phyloP scores from a whole-genome alignment of 2,113 vertebrate species.

The Grus americana region DNA sequence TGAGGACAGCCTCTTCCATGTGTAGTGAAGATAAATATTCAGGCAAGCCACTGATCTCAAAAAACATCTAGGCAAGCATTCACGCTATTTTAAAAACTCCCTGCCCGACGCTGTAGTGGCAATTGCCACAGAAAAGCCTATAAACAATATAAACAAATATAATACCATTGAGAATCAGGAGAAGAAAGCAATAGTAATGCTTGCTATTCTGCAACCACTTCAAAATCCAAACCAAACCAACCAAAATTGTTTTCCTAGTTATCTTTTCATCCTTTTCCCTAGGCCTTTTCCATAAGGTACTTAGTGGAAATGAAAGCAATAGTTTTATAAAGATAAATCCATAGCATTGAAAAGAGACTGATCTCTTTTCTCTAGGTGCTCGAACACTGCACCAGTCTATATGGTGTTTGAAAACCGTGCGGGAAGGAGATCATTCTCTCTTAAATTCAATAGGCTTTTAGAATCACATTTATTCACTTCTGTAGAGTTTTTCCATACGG shows the following conservation, averaged over 20 bases:
- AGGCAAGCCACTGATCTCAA: not conserved
- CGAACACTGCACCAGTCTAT: not conserved
- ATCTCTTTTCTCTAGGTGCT: conserved; percentile 25
- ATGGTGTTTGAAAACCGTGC: conserved; percentile 10
- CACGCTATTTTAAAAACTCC: not conserved
- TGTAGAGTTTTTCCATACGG: conserved; percentile 16
- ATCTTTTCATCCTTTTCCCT: not conserved
- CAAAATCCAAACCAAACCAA: not conserved
- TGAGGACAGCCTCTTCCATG: not conserved
- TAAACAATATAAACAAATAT: not conserved
- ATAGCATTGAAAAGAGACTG: conserved; percentile 4
- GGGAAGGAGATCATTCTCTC: conserved; percentile 36
- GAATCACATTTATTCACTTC: conserved; percentile 42
- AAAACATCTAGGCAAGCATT: conserved; percentile 6
- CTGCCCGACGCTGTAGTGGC: not conserved
- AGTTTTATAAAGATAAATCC: conserved; percentile 23
- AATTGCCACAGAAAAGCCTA: not conserved
- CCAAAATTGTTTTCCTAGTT: not conserved
- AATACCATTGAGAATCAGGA: not conserved
- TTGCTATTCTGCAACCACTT: not conserved
- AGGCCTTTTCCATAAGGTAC: not conserved
- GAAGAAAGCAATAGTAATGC: not conserved
- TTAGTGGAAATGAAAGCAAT: conserved; percentile 18
- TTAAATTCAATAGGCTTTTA: conserved; percentile 46
- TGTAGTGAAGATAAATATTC: conserved; percentile 5